Evolutionary conservation across 2,113 vertebrate species (phyloP), one percentile per base, ranked within the genome.

Genomic region (Acrocephalus arundinaceus): DNA sequence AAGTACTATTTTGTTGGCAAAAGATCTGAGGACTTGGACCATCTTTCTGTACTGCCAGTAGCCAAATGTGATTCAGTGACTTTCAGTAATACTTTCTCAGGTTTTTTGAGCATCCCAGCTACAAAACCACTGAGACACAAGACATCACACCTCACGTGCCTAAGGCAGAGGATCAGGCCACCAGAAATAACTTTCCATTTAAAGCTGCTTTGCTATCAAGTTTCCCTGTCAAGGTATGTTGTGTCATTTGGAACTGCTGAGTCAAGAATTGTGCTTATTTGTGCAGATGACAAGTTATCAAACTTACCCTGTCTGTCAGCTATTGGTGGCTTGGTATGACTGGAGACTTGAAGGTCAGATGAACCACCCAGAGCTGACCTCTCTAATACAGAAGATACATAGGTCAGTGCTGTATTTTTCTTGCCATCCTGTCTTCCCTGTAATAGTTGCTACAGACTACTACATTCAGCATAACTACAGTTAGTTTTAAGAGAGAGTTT

Each of bases 111-210:
- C 24, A 41, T 28, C 62, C 22, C 5, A 12, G 20, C 24, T 30
- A 15, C 22, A 33, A 73, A 74, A 9, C 31, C 45, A 41, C 49
- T 28, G 39, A 66, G 25, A 65, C 17, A 45, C 11, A 63, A 28
- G 5, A 54, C 19, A 30, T 49, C 43, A 31, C 3, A 48, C 25
- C 30, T 24, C 41, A 74, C 6, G 1, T 2, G 3, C 3, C 3
- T 45, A 54, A 57, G 27, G 58, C 23, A 61, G 62, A 45, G 2
- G 7, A 63, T 63, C n/a, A 63, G 41, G 14, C 22, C 21, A 39
- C 23, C 30, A 62, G 39, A 46, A 80, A 67, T 35, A 31, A 28
- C 15, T 39, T 72, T 22, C 43, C 0, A 0, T 54, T 63, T 63
- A 62, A 63, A 87, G 24, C 23, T 63, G 48, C 20, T 76, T 73